Evolutionary conservation across 1,140 invertebrate genomes (phyloP), one percentile per base, ranked within the genome.

Genomic region (Drosophila rhopaloa): DNA sequence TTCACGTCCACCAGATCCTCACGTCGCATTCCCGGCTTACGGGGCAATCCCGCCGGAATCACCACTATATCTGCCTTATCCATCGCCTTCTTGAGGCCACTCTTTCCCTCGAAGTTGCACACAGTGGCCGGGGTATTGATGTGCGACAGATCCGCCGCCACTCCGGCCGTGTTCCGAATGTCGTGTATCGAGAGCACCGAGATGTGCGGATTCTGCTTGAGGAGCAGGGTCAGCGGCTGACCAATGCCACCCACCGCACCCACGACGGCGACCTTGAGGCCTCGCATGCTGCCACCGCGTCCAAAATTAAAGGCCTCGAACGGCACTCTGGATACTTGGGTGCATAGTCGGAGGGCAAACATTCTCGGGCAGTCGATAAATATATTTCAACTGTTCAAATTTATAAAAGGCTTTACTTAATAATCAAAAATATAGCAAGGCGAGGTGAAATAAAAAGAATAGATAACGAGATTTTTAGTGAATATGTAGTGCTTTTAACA

Each of bases 1-100:
- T 99, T 99, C 2, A 96, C 98, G 91, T 98, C 98, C 93, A 99
- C 98, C 2, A 99, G 94, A 93, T 99, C 98, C 93, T 98, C 97
- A 51, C 96, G 94, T 5, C 95, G 96, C 96, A 97, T 97, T 61
- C 95, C 98, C 46, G 98, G 98, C 93, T 99, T 99, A 66, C 98
- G 95, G 35, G 98, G 98, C 0, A 99, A 96, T 46, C 98, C 99
- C 54, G 98, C 99, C 41, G 98, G 98, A 79, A 99, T 97, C 16
- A 99, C 96, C 1, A 99, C 97, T 41, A 99, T 94, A 91, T 99
- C 95, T 11, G 95, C 94, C 50, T 75, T 91, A 0, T 48, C 14
- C 35, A 85, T 29, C 0, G 77, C 73, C 8, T 24, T 13, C 5
- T 9, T 37, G 24, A 84, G 13, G 0, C 47, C n/a, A 7, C 60